phyloP scores from a whole-genome alignment of 2,797 vertebrate genomes.

The Brachyrhaphis roseni region DNA sequence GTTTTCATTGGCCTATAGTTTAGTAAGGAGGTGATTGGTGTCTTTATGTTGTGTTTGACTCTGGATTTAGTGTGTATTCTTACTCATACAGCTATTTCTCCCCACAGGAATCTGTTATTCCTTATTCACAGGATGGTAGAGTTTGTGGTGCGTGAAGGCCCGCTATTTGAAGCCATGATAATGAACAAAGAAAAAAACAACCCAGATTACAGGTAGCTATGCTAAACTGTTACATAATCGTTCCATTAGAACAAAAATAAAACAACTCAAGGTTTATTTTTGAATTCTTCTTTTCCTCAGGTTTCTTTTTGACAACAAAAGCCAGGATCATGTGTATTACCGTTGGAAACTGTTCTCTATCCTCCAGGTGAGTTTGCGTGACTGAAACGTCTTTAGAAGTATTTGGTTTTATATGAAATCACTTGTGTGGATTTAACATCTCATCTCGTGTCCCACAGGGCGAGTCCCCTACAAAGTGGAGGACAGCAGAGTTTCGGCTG shows the following conservation, averaged over 20 bases:
- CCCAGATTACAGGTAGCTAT: constrained; percentile 80
- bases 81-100: constrained; percentile 21
- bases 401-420: background rate
- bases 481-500: constrained; percentile 81
- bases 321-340: constrained; percentile 87
- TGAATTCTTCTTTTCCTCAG: constrained; percentile 53
- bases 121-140: constrained; percentile 88
- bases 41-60: constrained; percentile 13
- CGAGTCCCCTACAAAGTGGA: constrained; percentile 81
- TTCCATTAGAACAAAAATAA: background rate
- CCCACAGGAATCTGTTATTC: constrained; percentile 82
- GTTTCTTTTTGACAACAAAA: constrained; percentile 87
- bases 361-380: constrained; percentile 76
- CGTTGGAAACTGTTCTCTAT: constrained; percentile 86
- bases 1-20: constrained; percentile 26
- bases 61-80: constrained; percentile 26
- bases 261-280: constrained; percentile 4
- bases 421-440: background rate
- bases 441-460: constrained; percentile 64
- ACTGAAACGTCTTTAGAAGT: background rate
- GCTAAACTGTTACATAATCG: background rate
- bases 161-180: constrained; percentile 86
- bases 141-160: constrained; percentile 88
- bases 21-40: constrained; percentile 24
- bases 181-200: constrained; percentile 87